Conservation (phyloP, 2,888 invertebrate species). For the Cephus nigrinus region DNA sequence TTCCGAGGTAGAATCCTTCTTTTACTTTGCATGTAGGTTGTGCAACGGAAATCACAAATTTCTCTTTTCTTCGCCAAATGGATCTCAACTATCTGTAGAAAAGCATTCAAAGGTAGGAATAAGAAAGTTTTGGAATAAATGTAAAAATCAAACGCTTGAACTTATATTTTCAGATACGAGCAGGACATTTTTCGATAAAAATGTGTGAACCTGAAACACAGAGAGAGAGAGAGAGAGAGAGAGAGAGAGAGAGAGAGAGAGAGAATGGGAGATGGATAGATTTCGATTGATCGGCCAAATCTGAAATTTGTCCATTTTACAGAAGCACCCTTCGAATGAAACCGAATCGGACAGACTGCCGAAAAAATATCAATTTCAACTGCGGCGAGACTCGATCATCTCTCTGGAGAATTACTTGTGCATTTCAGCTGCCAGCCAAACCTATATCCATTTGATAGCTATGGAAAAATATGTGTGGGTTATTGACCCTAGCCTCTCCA, state of each 20-base stretch:
- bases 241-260: too few species aligned
- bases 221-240: not conserved
- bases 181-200: too few species aligned
- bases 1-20: not conserved
- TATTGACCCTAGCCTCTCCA: conserved; percentile 50
- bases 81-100: too few species aligned
- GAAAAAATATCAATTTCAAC: conserved; percentile 55
- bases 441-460: conserved; percentile 44
- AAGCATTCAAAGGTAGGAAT: too few species aligned
- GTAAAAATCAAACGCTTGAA: too few species aligned
- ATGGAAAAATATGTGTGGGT: conserved; percentile 48
- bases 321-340: conserved; percentile 1
- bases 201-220: too few species aligned
- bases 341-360: not conserved
- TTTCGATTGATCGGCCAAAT: not conserved
- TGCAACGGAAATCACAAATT: too few species aligned
- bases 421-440: conserved; percentile 34
- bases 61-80: too few species aligned
- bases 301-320: not conserved
- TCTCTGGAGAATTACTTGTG: conserved; percentile 48
- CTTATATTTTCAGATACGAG: too few species aligned
- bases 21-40: too few species aligned
- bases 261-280: not conserved
- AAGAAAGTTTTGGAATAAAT: too few species aligned
- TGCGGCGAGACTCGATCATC: conserved; percentile 53